phyloP scores from a whole-genome alignment of 2,797 vertebrate species.

The Neosilurus hyrtlii region DNA sequence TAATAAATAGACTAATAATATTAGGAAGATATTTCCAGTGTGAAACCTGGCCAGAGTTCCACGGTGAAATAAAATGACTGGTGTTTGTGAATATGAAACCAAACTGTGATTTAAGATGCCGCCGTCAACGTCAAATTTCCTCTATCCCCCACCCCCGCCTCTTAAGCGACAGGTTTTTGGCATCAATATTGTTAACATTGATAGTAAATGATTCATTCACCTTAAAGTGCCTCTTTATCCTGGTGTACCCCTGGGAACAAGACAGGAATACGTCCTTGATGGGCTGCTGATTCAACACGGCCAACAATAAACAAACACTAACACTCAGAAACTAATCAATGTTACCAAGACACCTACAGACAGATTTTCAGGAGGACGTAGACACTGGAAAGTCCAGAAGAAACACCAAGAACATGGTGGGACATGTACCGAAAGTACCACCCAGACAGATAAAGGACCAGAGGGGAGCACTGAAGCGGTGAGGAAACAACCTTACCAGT shows the following conservation, averaged over 20 bases:
- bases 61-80: conserved; percentile 21
- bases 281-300: not conserved
- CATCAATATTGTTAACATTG: not conserved
- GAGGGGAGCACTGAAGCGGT: not conserved
- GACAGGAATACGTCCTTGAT: not conserved
- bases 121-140: not conserved
- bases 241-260: not conserved
- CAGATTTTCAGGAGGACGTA: not conserved
- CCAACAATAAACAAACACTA: not conserved
- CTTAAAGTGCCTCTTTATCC: not conserved
- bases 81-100: conserved; percentile 23
- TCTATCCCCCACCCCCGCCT: not conserved
- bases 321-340: not conserved
- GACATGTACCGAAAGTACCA: not conserved
- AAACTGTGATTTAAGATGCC: conserved; percentile 27
- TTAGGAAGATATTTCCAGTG: not conserved
- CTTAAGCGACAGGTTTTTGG: not conserved
- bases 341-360: not conserved
- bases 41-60: conserved; percentile 12
- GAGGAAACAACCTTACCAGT: not conserved
- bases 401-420: not conserved
- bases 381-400: not conserved
- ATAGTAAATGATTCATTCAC: not conserved
- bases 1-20: not conserved
- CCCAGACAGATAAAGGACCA: no score